Conservation (phyloP, 1,140 invertebrate genomes). For the Ephestia elutella region DNA sequence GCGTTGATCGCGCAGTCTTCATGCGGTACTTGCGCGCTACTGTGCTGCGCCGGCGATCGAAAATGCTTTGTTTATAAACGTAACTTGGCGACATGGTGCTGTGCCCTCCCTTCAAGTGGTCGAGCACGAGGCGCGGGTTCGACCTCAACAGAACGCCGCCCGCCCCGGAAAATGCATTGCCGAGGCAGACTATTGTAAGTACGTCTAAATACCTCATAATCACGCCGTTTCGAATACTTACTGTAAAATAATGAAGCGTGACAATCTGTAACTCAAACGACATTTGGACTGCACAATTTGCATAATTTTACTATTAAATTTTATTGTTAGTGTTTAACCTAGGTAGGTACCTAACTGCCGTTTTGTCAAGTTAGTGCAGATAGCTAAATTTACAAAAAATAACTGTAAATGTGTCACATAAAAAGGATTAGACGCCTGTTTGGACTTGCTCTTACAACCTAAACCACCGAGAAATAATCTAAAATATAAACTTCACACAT, state of each 20-base stretch:
- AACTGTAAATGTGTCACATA: too few relatives aligned
- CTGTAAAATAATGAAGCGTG: neutral
- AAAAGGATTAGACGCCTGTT: too few relatives aligned
- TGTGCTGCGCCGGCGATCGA: neutral
- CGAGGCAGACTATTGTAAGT: neutral
- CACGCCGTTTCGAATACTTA: neutral
- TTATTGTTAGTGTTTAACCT: too few relatives aligned
- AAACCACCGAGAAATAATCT: too few relatives aligned
- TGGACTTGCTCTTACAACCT: too few relatives aligned
- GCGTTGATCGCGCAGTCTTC: conserved; percentile 42
- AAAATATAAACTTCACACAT: too few relatives aligned
- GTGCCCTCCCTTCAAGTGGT: conserved; percentile 64
- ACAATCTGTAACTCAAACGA: neutral
- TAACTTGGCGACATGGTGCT: conserved; percentile 51
- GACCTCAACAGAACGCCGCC: conserved; percentile 30
- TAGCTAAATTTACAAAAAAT: too few relatives aligned
- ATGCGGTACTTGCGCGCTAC: conserved; percentile 26
- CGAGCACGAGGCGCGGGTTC: conserved; percentile 51
- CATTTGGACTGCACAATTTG: too few relatives aligned
- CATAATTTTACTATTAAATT: too few relatives aligned
- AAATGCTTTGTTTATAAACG: conserved; percentile 6
- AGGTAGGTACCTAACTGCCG: too few relatives aligned
- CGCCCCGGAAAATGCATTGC: neutral
- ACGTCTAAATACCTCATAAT: neutral
- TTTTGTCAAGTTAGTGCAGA: too few relatives aligned